Evolutionary conservation across 1,140 invertebrate species (phyloP).

Genomic region (Leptoteleia sp.): DNA sequence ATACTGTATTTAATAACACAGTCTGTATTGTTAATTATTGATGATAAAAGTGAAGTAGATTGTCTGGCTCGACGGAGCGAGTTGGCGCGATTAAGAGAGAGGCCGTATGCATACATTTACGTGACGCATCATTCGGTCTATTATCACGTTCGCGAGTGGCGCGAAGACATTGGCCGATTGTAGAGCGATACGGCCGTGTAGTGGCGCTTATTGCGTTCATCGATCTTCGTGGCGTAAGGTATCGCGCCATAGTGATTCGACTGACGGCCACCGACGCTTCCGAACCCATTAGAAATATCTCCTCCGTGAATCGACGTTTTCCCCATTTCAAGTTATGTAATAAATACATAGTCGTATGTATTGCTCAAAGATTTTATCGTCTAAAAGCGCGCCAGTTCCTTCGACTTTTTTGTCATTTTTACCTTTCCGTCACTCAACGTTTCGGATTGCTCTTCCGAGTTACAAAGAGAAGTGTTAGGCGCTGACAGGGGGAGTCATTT

Average conservation of each 20-base stretch:
- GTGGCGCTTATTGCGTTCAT: slow-evolving; percentile 52
- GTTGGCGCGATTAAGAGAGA: too few species aligned
- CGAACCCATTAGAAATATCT: slow-evolving; percentile 65
- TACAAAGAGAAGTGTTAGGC: slow-evolving; percentile 25
- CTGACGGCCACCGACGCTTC: slow-evolving; percentile 52
- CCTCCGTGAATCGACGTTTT: slow-evolving; percentile 46
- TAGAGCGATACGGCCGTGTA: slow-evolving; percentile 44
- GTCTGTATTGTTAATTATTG: too few species aligned
- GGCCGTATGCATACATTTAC: slow-evolving; percentile 25
- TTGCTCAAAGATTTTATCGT: slow-evolving; percentile 40
- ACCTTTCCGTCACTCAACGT: slow-evolving; percentile 26
- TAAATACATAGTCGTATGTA: slow-evolving; percentile 51
- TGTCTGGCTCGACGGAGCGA: too few species aligned
- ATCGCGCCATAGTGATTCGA: slow-evolving; percentile 32
- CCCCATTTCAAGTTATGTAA: slow-evolving; percentile 54
- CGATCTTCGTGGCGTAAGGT: slow-evolving; percentile 43
- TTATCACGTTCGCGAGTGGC: slow-evolving; percentile 55
- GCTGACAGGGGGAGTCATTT: slow-evolving; percentile 32
- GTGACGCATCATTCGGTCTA: slow-evolving; percentile 48
- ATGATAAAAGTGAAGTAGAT: too few species aligned
- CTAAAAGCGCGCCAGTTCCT: slow-evolving; percentile 33
- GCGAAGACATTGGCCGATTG: slow-evolving; percentile 56
- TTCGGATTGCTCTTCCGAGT: slow-evolving; percentile 27
- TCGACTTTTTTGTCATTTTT: slow-evolving; percentile 31
- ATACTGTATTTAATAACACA: too few species aligned